Base-by-base conservation (phyloP, 1,140 invertebrate species). In the Nasonia giraulti region DNA sequence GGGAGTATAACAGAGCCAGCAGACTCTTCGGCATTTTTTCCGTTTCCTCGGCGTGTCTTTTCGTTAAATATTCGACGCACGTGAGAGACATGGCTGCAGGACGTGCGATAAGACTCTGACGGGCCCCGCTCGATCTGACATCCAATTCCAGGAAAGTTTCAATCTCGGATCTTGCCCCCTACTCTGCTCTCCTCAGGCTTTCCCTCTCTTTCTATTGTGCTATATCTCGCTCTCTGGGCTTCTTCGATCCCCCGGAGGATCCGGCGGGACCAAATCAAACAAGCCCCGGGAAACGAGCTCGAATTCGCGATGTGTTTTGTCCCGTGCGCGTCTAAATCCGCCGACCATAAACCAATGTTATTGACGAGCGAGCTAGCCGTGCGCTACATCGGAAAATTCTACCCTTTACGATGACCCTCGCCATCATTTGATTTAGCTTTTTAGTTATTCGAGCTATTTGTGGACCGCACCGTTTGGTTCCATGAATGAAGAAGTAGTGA, bases 91-190 rank as follows among this genome's bases (percentile, higher is more conserved):
- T 75, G 71, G 23, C 86, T 90, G 89, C 87, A 87, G 87, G 88
- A 88, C 88, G 87, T 88, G 88, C 88, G 89, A 91, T 91, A 91
- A 91, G 89, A 88, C 87, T 89, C 85, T 86, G 85, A 86, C 88
- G 89, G 85, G 87, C 83, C 85, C 86, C 84, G 86, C 88, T 89
- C 88, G 88, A 90, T 90, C 88, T 90, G 90, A 90, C 90, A 91
- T 90, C 89, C 90, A 91, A 91, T 91, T 91, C 89, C 89, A 86
- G 84, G 87, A 91, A 90, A 90, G 89, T 91, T 91, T 91, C 90
- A 91, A 91, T 91, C 91, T 90, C 87, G 84, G 84, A 86, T 86
- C 86, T 86, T 82, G 78, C 75, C 83, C 20, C 74, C 55, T 20
- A 6, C 55, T 62, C 55, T n/a, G 5, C 5, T n/a, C 5, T n/a